Evolutionary conservation across 2,888 invertebrate species (phyloP).

Genomic region (Polydrusus pterygomalis): DNA sequence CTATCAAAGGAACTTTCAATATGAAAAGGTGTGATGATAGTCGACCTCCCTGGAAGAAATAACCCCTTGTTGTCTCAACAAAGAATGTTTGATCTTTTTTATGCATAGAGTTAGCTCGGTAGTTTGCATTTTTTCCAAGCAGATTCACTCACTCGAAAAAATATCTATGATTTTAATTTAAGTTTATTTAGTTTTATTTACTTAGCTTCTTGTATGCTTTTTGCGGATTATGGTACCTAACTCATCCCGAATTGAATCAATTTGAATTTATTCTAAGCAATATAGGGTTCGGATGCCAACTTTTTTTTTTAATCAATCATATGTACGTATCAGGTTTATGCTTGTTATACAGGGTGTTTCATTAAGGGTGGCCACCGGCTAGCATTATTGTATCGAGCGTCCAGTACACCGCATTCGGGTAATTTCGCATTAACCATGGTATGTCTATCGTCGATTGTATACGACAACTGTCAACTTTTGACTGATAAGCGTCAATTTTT

Average conservation of each 20-base stretch:
- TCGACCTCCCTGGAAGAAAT: slow-evolving; percentile 66
- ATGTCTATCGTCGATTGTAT: too few relatives aligned
- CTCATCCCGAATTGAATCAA: background rate
- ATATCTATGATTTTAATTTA: slow-evolving; percentile 60
- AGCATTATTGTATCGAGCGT: too few relatives aligned
- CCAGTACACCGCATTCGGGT: too few relatives aligned
- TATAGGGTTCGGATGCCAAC: background rate
- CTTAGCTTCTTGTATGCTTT: slow-evolving; percentile 34
- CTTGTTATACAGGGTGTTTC: too few relatives aligned
- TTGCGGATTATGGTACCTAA: slow-evolving; percentile 13
- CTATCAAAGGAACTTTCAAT: slow-evolving; percentile 62
- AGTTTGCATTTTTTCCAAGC: slow-evolving; percentile 57
- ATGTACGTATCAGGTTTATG: too few relatives aligned
- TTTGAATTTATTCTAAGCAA: slow-evolving; percentile 10
- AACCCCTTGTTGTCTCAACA: slow-evolving; percentile 65
- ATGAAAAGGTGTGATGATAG: slow-evolving; percentile 68
- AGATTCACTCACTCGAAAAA: slow-evolving; percentile 62
- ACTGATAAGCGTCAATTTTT: too few relatives aligned
- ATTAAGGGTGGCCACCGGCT: too few relatives aligned
- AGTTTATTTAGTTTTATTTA: slow-evolving; percentile 58
- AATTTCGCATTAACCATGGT: too few relatives aligned
- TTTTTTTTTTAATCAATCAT: too few relatives aligned
- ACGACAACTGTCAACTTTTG: too few relatives aligned
- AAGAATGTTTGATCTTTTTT: slow-evolving; percentile 62
- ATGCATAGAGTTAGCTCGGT: slow-evolving; percentile 58